These are phyloP conservation scores for Thymelicus sylvestris DNA, from an alignment of 2,888 invertebrate species.

Conservation along the genomic window DNA sequence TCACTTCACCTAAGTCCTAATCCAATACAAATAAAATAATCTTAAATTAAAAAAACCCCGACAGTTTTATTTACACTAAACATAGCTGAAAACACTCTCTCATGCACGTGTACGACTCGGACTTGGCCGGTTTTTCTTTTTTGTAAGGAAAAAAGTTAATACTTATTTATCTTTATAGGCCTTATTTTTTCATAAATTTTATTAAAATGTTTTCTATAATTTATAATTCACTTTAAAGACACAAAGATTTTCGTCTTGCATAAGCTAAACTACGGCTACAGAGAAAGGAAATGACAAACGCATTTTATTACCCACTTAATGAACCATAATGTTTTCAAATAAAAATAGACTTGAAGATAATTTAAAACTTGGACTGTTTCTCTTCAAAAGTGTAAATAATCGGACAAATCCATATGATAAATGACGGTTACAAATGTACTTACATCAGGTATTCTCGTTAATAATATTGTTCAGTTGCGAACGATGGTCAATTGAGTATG, in stretches of 20 bases:
- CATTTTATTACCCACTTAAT: background rate
- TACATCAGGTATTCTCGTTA: conserved; percentile 24
- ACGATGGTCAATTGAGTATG: conserved; percentile 25
- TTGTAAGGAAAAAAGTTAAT: too few relatives aligned
- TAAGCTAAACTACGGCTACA: background rate
- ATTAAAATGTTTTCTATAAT: background rate
- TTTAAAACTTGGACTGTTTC: conserved; percentile 19
- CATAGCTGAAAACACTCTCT: too few relatives aligned
- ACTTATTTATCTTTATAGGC: too few relatives aligned
- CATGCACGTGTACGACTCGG: too few relatives aligned
- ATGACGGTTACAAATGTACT: conserved; percentile 8
- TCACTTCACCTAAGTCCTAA: too few relatives aligned
- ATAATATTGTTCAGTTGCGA: conserved; percentile 26
- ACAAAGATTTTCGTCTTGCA: background rate
- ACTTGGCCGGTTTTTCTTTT: too few relatives aligned
- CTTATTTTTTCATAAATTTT: too few relatives aligned
- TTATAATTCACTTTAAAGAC: background rate
- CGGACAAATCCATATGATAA: conserved; percentile 19
- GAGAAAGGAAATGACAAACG: background rate
- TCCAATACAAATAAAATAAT: too few relatives aligned
- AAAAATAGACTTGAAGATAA: conserved; percentile 22
- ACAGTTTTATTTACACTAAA: too few relatives aligned
- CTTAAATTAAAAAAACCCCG: too few relatives aligned
- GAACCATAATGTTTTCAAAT: conserved; percentile 7
- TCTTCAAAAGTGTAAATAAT: conserved; percentile 34